phyloP scores from a whole-genome alignment of 2,888 invertebrate genomes.

The Thereva unica region DNA sequence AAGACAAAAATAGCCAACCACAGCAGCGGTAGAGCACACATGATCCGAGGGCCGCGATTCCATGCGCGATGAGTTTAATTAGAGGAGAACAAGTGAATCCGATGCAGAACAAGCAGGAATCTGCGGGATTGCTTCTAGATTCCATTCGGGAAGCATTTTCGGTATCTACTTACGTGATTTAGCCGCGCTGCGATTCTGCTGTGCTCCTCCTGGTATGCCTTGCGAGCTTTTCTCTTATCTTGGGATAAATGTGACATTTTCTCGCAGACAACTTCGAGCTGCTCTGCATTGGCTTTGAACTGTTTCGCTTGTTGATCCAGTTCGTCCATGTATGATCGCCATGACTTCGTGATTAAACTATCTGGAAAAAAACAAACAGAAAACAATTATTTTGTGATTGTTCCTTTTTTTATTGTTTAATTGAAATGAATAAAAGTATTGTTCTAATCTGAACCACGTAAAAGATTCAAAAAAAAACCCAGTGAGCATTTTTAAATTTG shows the following conservation, averaged over 20 bases:
- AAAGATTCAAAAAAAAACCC: no score
- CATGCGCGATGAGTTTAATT: background rate
- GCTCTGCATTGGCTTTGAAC: slow-evolving; percentile 83
- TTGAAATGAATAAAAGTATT: no score
- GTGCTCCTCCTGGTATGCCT: slow-evolving; percentile 88
- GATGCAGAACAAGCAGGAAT: slow-evolving; percentile 5
- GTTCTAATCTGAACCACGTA: no score
- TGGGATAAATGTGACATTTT: slow-evolving; percentile 77
- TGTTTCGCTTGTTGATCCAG: slow-evolving; percentile 83
- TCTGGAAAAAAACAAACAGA: slow-evolving; percentile 56
- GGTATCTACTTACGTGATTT: slow-evolving; percentile 68
- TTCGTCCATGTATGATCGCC: slow-evolving; percentile 87
- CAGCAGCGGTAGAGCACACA: slow-evolving; percentile 12
- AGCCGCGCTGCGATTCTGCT: slow-evolving; percentile 79
- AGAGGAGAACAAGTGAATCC: slow-evolving; percentile 10
- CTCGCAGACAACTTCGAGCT: slow-evolving; percentile 81
- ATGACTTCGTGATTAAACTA: slow-evolving; percentile 70
- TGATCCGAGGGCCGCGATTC: slow-evolving; percentile 1
- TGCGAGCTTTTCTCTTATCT: slow-evolving; percentile 86
- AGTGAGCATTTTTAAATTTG: no score
- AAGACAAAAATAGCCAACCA: slow-evolving; percentile 16
- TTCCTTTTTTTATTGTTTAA: no score
- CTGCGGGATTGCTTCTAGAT: slow-evolving; percentile 8
- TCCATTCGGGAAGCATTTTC: background rate
- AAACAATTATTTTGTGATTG: background rate